Conservation (phyloP, 2,797 vertebrate species). For the Apogon talboti region DNA sequence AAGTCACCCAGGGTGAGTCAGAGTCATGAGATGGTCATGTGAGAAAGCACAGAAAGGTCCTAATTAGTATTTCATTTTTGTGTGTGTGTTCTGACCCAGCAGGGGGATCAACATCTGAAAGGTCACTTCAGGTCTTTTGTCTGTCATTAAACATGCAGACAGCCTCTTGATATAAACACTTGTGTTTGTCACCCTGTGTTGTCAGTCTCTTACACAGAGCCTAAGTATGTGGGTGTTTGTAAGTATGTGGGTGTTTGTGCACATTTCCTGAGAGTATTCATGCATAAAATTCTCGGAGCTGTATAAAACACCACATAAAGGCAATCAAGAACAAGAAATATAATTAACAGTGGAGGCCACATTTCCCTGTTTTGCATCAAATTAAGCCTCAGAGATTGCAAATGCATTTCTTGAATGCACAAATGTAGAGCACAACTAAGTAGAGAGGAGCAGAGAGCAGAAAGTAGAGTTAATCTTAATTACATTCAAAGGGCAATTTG, state of each 20-base stretch:
- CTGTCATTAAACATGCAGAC: conserved; percentile 36
- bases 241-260: neutral
- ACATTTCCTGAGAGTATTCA: neutral
- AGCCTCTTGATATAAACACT: conserved; percentile 3
- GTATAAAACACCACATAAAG: conserved; percentile 8
- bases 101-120: conserved; percentile 29
- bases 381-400: conserved; percentile 28
- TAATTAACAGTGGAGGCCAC: conserved; percentile 20
- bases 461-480: conserved; percentile 22
- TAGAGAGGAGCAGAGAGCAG: neutral
- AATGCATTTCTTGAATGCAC: conserved; percentile 29
- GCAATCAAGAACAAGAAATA: conserved; percentile 22
- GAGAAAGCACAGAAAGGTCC: conserved; percentile 51
- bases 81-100: conserved; percentile 33
- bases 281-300: neutral
- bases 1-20: conserved; percentile 59
- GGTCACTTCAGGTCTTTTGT: conserved; percentile 48
- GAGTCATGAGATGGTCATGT: conserved; percentile 48
- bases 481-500: conserved; percentile 23
- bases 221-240: neutral
- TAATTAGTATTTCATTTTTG: conserved; percentile 59
- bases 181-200: conserved; percentile 17
- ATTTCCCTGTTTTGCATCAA: conserved; percentile 22
- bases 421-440: conserved; percentile 12
- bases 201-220: conserved; percentile 1